Percentiles rank a stretch among this genome's conserved stretches.
These are phyloP conservation scores for Zaprionus nigranus DNA, from an alignment of 1,140 invertebrate species.

Conservation along the genomic window DNA sequence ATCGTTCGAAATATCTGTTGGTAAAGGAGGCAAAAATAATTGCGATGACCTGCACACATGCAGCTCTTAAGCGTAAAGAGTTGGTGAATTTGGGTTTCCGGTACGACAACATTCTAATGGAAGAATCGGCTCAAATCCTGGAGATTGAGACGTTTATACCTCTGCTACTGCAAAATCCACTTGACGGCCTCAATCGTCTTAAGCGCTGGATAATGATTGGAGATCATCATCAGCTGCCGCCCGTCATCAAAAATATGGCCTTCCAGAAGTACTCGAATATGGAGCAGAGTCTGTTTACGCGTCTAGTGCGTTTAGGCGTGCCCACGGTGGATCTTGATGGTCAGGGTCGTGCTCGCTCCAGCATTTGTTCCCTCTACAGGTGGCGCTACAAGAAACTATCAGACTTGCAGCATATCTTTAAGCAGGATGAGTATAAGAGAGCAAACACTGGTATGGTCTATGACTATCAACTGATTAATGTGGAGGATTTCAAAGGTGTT, in stretches of 20 bases:
- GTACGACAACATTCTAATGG: constrained; percentile 99
- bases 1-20: constrained; percentile 97
- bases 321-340: constrained; percentile 98
- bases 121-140: constrained; percentile 99
- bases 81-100: constrained; percentile 98
- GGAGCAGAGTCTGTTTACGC: constrained; percentile 99
- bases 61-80: constrained; percentile 98
- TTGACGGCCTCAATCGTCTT: constrained; percentile 97
- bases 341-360: constrained; percentile 93
- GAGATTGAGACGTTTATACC: constrained; percentile 99
- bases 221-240: constrained; percentile 99
- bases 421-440: constrained; percentile 92
- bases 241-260: constrained; percentile 99
- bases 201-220: constrained; percentile 99
- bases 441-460: constrained; percentile 96
- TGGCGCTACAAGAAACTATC: constrained; percentile 99
- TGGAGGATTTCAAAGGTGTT: constrained; percentile 97
- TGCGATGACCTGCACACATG: constrained; percentile 99
- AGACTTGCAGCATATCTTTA: constrained; percentile 94
- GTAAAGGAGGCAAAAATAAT: constrained; percentile 99
- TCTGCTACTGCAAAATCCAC: constrained; percentile 97
- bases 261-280: constrained; percentile 99
- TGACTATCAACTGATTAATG: constrained; percentile 98
- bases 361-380: constrained; percentile 97
- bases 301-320: constrained; percentile 97